Percentiles rank a stretch among this genome's conserved stretches.
These are phyloP conservation scores for Nudaria mundana DNA, from an alignment of 2,888 invertebrate genomes.

Conservation along the genomic window DNA sequence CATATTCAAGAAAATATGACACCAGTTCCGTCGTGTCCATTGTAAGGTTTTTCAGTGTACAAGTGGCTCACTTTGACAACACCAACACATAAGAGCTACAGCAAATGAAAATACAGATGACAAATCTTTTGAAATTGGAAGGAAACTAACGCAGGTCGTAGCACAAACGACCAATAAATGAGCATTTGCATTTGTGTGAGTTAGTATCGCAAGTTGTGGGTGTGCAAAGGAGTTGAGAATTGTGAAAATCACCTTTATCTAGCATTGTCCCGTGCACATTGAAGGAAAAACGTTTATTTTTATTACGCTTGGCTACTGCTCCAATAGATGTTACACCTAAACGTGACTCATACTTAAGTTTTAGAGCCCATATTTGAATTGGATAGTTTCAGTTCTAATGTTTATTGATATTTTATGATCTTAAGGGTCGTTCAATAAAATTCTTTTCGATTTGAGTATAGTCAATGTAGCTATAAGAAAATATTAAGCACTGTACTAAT, in stretches of 20 bases:
- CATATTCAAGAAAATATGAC: slow-evolving; percentile 60
- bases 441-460: neutral
- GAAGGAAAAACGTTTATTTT: slow-evolving; percentile 44
- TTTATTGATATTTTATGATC: slow-evolving; percentile 27
- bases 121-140: slow-evolving; percentile 16
- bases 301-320: slow-evolving; percentile 37
- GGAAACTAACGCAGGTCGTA: slow-evolving; percentile 6
- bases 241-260: slow-evolving; percentile 32
- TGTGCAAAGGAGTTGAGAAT: slow-evolving; percentile 15
- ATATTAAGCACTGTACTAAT: neutral
- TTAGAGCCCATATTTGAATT: slow-evolving; percentile 32
- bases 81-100: slow-evolving; percentile 20
- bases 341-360: slow-evolving; percentile 40
- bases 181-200: slow-evolving; percentile 7
- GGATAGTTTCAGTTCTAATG: slow-evolving; percentile 26
- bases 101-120: slow-evolving; percentile 10
- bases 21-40: slow-evolving; percentile 38
- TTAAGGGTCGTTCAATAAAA: slow-evolving; percentile 11
- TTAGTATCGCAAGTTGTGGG: slow-evolving; percentile 18
- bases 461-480: neutral
- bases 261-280: slow-evolving; percentile 34
- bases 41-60: slow-evolving; percentile 32
- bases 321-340: slow-evolving; percentile 39
- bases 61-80: slow-evolving; percentile 28
- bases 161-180: slow-evolving; percentile 3